Evolutionary conservation across 2,113 vertebrate species (phyloP), one percentile per base, ranked within the genome.

Genomic region (Fulica atra): DNA sequence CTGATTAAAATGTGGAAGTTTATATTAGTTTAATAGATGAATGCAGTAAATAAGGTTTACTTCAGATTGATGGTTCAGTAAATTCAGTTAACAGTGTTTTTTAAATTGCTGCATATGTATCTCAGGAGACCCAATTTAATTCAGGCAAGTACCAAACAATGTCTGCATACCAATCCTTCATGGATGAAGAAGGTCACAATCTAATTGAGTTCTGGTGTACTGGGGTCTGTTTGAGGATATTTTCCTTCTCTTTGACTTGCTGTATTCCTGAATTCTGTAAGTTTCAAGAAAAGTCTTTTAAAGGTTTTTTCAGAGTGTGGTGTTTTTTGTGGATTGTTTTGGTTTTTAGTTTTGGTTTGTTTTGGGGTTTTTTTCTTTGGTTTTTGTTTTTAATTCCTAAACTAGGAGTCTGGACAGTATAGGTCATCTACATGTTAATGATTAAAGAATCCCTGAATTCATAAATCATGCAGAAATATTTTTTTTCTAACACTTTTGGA

Each of bases 141-240:
- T 81, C 81, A 92, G 64, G n/a, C 51, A 88, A 95, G 69, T 44
- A 92, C 57, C 66, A 94, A 97, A 96, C 76, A 72, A 77, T 89
- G 44, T 88, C 59, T 83, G 51, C 92, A 59, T 94, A 53, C 61
- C 81, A 89, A 61, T 91, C 56, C 66, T 93, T 97, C 91, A 84
- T 89, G 65, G 80, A 63, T 95, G 79, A 95, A 88, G 95, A 96
- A 97, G 95, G 94, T 96, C 77, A 96, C 96, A 95, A 87, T 94
- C 80, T 97, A 97, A 96, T 94, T 95, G 93, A 92, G 61, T 93
- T 81, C 59, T 65, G 23, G 31, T 53, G 28, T 89, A 71, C 31
- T 24, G 17, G 64, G 28, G 50, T 93, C 90, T 81, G 48, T 87
- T 88, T 92, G 70, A 92, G 69, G 38, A 71, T 81, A 57, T 71